Evolutionary conservation across 2,113 vertebrate species (phyloP), one percentile per base, ranked within the genome.

Genomic region (Falcunculus frontatus): DNA sequence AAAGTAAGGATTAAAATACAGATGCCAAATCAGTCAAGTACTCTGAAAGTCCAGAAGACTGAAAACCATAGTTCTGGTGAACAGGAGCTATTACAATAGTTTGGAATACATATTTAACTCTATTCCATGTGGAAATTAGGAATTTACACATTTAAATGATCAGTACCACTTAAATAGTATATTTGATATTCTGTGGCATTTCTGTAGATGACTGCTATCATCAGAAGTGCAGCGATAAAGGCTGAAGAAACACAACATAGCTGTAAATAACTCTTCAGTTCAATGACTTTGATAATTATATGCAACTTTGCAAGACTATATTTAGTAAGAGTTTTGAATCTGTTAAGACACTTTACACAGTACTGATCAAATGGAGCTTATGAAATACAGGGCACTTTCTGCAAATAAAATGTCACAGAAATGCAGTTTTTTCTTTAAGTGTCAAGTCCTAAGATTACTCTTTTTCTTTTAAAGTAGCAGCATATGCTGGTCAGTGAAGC

Each of bases 401-500:
- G 50, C 69, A 78, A 81, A 78, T 18, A 84, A 12, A 84, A 52
- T 70, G 30, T n/a, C 21, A 63, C 16, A 84, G 59, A 79, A 80
- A 47, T 16, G 10, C 35, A 35, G 10, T 16, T 35, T 42, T 37
- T 26, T 16, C 37, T 82, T 67, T 10, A 93, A 93, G 91, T 88
- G 57, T 55, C 39, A 96, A 87, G 44, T 75, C 46, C 44, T 64
- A 93, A 72, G 55, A 25, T 81, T 84, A 63, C 8, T 63, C n/a
- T 64, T 84, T 74, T 87, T 63, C 82, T 90, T 79, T 77, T 32
- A 84, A 82, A 92, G 77, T 53, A 91, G 69, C 53, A 91, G 64
- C 85, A 90, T 92, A 84, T 87, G 78, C 65, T 74, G 50, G 53
- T 74, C 91, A 96, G 76, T 89, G 95, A 97, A 90, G 97, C 94